Evolutionary conservation across 2,888 invertebrate species (phyloP).

Genomic region (Cartodere bifasciata): DNA sequence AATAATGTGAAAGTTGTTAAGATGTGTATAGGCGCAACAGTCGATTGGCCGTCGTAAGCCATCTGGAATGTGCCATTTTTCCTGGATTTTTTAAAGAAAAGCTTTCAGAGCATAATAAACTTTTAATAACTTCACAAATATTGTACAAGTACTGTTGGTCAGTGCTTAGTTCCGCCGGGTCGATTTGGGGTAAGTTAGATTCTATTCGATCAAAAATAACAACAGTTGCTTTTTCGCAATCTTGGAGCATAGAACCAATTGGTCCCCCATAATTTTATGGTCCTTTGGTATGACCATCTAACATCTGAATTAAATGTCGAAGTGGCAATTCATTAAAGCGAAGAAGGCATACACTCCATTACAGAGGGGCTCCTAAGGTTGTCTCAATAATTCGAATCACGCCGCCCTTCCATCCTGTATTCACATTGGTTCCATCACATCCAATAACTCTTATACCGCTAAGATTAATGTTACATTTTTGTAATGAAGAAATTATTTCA

Average conservation of each 20-base stretch:
- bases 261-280: slow-evolving; percentile 17
- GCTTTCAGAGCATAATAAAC: slow-evolving; percentile 2
- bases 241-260: slow-evolving; percentile 12
- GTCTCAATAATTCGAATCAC: slow-evolving; percentile 14
- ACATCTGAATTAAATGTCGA: slow-evolving; percentile 15
- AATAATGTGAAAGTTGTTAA: too few relatives aligned
- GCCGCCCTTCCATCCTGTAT: slow-evolving; percentile 17
- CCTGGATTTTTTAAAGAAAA: slow-evolving; percentile 8
- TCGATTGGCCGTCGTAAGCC: slow-evolving; percentile 10
- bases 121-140: slow-evolving; percentile 2
- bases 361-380: slow-evolving; percentile 14
- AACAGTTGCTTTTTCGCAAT: slow-evolving; percentile 4
- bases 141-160: slow-evolving; percentile 5
- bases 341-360: slow-evolving; percentile 17
- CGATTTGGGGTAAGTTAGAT: slow-evolving; percentile 2
- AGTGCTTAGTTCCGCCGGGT: slow-evolving; percentile 1
- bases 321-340: slow-evolving; percentile 18
- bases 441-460: too few relatives aligned
- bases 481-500: too few relatives aligned
- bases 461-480: too few relatives aligned
- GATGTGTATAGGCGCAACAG: slow-evolving; percentile 1
- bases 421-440: slow-evolving; percentile 17
- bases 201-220: slow-evolving; percentile 4
- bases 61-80: slow-evolving; percentile 6
- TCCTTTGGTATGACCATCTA: slow-evolving; percentile 18